Base-by-base conservation (phyloP, 1,140 invertebrate species). In the Caerostris darwini region DNA sequence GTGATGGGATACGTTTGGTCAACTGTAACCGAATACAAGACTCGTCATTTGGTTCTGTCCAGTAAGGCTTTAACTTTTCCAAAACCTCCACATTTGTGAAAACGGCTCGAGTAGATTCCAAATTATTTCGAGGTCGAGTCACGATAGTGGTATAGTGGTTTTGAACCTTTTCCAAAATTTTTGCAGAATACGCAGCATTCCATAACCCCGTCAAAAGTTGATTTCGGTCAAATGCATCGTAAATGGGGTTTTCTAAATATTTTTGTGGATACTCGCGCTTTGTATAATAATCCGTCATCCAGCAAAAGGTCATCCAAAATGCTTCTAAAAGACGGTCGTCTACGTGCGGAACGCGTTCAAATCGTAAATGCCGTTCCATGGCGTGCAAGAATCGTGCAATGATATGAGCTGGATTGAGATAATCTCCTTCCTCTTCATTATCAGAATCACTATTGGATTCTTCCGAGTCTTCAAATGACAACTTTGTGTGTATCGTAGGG, bases 191-290 rank as follows among this genome's bases (percentile, higher is more conserved):
- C 1, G 59, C 50, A 19, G 53, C 17, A 61, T 19, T 56, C 8
- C 5, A 3, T 5, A 91, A 59, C 1, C 34, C 90, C 3, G 90
- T 91, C 0, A 91, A 12, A 6, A 91, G 8, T 17, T 59, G 54
- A 12, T 91, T 91, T 5, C 90, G 69, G 10, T 91, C 90, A 82
- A 82, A 91, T 17, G 3, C 4, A 3, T 91, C 56, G 61, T 81
- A 77, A 17, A 91, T 14, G 3, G 50, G 56, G n/a, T 91, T 91
- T 17, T 77, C 54, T 0, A 81, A n/a, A 91, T 91, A 53, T 61
- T 91, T 91, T 61, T 91, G 90, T 7, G 90, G 69, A 61, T 82
- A 91, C 0, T 19, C 10, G 0, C 56, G n/a, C 5, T 14, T 3
- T 6, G 54, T 57, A 7, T 91, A 91, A 14, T 91, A 91, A 82